phyloP scores from a whole-genome alignment of 2,113 vertebrate genomes.

The Regulus satrapa region DNA sequence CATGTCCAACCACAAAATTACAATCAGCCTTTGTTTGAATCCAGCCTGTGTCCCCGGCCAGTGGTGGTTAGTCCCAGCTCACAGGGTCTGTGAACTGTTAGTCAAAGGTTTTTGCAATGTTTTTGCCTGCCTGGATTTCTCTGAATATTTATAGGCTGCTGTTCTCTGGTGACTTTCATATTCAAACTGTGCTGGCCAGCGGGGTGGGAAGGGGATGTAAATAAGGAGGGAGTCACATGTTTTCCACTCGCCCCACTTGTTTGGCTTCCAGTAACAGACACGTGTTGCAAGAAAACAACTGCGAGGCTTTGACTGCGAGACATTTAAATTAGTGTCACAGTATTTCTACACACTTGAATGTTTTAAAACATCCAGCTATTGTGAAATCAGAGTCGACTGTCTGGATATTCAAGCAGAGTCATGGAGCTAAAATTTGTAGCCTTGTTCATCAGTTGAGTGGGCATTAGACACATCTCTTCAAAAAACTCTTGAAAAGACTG shows the following conservation, averaged over 20 bases:
- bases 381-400: neutral
- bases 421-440: neutral
- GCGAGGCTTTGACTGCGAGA: neutral
- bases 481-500: neutral
- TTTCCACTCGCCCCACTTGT: conserved; percentile 50
- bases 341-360: conserved; percentile 43
- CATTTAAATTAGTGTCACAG: neutral
- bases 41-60: conserved; percentile 23
- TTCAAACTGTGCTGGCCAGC: neutral
- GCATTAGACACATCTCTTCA: neutral
- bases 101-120: conserved; percentile 56
- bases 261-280: conserved; percentile 57
- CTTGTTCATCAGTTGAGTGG: neutral
- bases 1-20: conserved; percentile 59
- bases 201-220: conserved; percentile 17
- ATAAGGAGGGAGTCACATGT: conserved; percentile 24
- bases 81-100: conserved; percentile 3
- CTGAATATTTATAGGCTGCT: conserved; percentile 62
- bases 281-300: conserved; percentile 60
- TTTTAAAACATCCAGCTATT: conserved; percentile 35
- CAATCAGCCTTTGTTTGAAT: conserved; percentile 46
- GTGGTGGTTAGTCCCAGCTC: neutral
- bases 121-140: conserved; percentile 33
- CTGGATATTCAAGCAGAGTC: neutral
- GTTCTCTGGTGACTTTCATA: conserved; percentile 36